Evolutionary conservation across 2,888 invertebrate species (phyloP).

Genomic region (Fragum sueziense): DNA sequence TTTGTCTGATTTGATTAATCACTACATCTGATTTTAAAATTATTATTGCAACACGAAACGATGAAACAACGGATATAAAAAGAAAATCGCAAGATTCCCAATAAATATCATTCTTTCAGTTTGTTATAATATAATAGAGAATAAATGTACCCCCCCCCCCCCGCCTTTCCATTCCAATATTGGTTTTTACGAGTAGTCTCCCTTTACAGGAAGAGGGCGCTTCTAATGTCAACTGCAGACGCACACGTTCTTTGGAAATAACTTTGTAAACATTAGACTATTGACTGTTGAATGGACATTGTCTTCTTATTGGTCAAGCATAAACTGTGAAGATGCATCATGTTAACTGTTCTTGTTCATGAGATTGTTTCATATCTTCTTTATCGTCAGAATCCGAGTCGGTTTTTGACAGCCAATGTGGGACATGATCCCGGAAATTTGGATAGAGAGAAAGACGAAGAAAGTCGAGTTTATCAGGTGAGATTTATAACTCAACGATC

Average conservation of each 20-base stretch:
- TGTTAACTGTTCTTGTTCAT: constrained; percentile 63
- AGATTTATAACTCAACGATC: neutral
- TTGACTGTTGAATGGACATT: neutral
- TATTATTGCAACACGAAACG: too few relatives aligned
- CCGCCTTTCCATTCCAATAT: too few relatives aligned
- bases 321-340: constrained; percentile 33
- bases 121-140: too few relatives aligned
- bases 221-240: constrained; percentile 25
- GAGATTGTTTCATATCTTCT: constrained; percentile 56
- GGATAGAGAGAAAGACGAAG: constrained; percentile 23
- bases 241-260: constrained; percentile 23
- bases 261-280: constrained; percentile 10
- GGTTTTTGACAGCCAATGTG: constrained; percentile 23
- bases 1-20: too few relatives aligned
- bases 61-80: too few relatives aligned
- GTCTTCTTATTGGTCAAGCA: neutral
- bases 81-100: too few relatives aligned
- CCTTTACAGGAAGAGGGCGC: constrained; percentile 34
- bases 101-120: too few relatives aligned
- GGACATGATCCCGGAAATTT: constrained; percentile 9
- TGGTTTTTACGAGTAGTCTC: constrained; percentile 12
- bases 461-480: constrained; percentile 5
- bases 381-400: constrained; percentile 43
- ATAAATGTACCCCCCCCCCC: too few relatives aligned
- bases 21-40: too few relatives aligned